A percentile compares a stretch with the other conserved stretches of the same genome.
Conservation (phyloP, 2,797 vertebrate species). For the Leuciscus waleckii region DNA sequence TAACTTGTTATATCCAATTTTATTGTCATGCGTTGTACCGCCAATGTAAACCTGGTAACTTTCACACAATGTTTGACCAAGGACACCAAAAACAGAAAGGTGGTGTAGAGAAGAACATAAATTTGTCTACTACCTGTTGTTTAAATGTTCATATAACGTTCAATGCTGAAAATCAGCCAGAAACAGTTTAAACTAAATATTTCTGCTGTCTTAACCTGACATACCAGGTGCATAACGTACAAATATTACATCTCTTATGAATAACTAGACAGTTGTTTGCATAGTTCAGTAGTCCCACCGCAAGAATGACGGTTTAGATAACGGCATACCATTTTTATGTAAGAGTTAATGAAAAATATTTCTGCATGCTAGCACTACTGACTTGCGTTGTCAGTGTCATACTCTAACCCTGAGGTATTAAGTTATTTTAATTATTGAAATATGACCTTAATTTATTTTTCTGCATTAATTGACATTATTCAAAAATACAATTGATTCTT, state of each 20-base stretch:
- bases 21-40: neutral
- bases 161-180: neutral
- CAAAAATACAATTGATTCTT: neutral
- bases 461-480: neutral
- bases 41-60: neutral
- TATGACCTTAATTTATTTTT: neutral
- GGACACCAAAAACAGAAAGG: neutral
- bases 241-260: neutral
- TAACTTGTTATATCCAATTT: neutral
- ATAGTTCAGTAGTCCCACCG: neutral
- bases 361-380: neutral
- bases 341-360: neutral
- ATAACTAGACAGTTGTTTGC: neutral
- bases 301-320: neutral
- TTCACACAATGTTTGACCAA: neutral
- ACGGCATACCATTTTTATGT: neutral
- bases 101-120: neutral
- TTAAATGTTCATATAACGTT: neutral
- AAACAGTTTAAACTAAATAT: neutral
- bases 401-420: neutral
- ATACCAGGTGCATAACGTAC: neutral
- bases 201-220: neutral
- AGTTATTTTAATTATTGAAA: neutral
- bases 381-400: neutral
- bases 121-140: neutral